Conservation (phyloP, 2,797 vertebrate species). For the Chanos chanos region DNA sequence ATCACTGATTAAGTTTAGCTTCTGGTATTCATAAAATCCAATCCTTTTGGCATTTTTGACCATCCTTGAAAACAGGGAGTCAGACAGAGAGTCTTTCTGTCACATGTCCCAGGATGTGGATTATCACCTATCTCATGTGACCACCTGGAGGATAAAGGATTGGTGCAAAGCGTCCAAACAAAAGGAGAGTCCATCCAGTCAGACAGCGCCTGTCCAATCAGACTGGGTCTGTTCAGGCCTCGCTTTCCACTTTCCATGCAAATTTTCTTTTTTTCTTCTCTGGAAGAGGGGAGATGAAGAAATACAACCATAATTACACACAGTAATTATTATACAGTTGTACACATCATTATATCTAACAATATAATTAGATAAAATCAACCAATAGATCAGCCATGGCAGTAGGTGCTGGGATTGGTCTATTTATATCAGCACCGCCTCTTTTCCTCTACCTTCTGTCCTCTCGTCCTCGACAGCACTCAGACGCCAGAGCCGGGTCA, state of each 20-base stretch:
- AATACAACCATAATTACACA: not conserved
- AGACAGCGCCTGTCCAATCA: not conserved
- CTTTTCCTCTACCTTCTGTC: constrained; percentile 46
- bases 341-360: not conserved
- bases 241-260: constrained; percentile 11
- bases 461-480: constrained; percentile 47
- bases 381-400: not conserved
- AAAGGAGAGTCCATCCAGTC: too few species aligned
- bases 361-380: not conserved
- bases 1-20: too few species aligned
- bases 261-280: constrained; percentile 29
- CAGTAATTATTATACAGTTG: not conserved
- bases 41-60: too few species aligned
- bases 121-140: too few species aligned
- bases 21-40: too few species aligned
- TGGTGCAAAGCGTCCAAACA: too few species aligned
- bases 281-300: constrained; percentile 6
- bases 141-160: too few species aligned
- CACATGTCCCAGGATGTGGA: too few species aligned
- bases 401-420: not conserved
- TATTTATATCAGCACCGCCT: not conserved
- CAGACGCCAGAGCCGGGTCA: constrained; percentile 53
- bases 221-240: not conserved
- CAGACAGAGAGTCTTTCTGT: too few species aligned
- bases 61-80: too few species aligned